phyloP scores from a whole-genome alignment of 1,140 invertebrate species.

The Oedothorax gibbosus region DNA sequence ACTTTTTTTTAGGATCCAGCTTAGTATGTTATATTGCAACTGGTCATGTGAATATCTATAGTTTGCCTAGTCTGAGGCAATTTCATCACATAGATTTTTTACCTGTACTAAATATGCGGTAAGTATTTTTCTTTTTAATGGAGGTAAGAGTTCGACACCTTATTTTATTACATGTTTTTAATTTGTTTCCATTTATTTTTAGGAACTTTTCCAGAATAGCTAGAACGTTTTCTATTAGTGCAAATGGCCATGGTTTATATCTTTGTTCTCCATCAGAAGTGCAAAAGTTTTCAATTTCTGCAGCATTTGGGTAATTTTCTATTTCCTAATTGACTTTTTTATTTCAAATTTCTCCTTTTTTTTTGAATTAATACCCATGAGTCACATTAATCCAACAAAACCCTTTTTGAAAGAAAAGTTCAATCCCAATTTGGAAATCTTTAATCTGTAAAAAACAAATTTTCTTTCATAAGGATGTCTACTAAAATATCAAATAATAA shows the following conservation, averaged over 20 bases:
- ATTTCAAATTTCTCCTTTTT: no score
- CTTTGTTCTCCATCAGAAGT: slow-evolving; percentile 94
- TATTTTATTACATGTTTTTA: neutral
- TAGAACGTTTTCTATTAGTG: slow-evolving; percentile 95
- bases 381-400: no score
- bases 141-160: neutral
- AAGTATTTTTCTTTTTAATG: slow-evolving; percentile 63
- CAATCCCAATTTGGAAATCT: no score
- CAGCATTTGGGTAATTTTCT: slow-evolving; percentile 87
- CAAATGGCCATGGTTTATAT: slow-evolving; percentile 93
- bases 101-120: slow-evolving; percentile 93
- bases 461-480: no score
- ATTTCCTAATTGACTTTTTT: neutral
- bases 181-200: neutral
- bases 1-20: slow-evolving; percentile 84
- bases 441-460: no score
- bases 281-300: slow-evolving; percentile 95
- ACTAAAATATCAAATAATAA: no score
- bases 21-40: slow-evolving; percentile 93
- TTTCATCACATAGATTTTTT: slow-evolving; percentile 94
- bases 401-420: no score
- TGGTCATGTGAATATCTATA: slow-evolving; percentile 91
- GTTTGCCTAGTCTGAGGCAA: slow-evolving; percentile 90
- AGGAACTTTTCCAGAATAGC: slow-evolving; percentile 79
- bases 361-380: no score